These are phyloP conservation scores for Popillia japonica DNA, from an alignment of 1,140 invertebrate species.

Conservation along the genomic window DNA sequence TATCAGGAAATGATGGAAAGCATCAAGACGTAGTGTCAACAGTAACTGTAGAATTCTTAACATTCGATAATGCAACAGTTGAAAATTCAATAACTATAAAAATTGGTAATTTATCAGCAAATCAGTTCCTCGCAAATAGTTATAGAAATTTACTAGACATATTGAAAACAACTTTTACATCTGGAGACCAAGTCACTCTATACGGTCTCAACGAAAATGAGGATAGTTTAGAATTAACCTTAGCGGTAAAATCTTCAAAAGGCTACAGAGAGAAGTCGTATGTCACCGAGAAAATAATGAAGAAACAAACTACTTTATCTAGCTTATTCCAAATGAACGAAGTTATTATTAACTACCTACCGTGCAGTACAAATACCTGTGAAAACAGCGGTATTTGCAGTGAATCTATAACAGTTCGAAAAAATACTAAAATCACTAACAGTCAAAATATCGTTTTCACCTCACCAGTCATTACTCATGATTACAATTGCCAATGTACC, in stretches of 20 bases:
- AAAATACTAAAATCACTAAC: constrained; percentile 76
- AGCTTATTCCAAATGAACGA: constrained; percentile 68
- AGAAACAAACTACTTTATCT: constrained; percentile 70
- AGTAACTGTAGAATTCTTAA: constrained; percentile 81
- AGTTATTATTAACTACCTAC: constrained; percentile 73
- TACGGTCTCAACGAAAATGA: constrained; percentile 76
- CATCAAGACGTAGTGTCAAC: constrained; percentile 85
- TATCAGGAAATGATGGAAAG: constrained; percentile 89
- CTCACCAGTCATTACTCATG: constrained; percentile 78
- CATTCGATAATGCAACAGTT: constrained; percentile 82
- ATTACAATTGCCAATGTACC: constrained; percentile 81
- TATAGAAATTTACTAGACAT: constrained; percentile 78
- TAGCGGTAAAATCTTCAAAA: constrained; percentile 67
- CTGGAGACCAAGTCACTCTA: constrained; percentile 72
- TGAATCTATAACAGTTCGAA: constrained; percentile 73
- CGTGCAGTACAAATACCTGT: constrained; percentile 74
- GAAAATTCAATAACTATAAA: constrained; percentile 83
- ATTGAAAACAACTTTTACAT: constrained; percentile 70
- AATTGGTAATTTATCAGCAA: constrained; percentile 75
- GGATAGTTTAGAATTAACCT: constrained; percentile 71
- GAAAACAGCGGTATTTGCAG: constrained; percentile 81
- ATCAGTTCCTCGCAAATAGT: constrained; percentile 76
- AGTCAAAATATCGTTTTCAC: constrained; percentile 82
- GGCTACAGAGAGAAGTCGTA: constrained; percentile 69
- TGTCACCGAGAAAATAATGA: constrained; percentile 69